phyloP scores from a whole-genome alignment of 2,888 invertebrate species.

The Rambutsinella grinnellia region DNA sequence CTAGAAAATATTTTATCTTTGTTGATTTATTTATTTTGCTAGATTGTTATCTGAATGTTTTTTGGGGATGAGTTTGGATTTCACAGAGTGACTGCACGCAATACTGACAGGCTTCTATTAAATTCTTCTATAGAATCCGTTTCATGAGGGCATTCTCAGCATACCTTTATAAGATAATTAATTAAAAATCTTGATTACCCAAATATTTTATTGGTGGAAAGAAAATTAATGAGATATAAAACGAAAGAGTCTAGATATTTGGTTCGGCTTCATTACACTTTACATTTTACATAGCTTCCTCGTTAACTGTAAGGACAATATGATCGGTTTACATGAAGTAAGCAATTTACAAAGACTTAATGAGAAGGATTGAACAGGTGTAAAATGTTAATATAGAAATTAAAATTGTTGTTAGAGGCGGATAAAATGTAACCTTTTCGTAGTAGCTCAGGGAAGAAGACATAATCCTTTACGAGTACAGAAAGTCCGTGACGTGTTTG shows the following conservation, averaged over 20 bases:
- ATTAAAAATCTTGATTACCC: not conserved
- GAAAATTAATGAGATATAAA: not conserved
- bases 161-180: not conserved
- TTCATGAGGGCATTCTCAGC: not conserved
- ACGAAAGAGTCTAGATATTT: not conserved
- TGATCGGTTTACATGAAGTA: too few species aligned
- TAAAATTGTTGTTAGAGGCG: constrained; percentile 8
- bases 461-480: constrained; percentile 29
- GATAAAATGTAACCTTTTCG: not conserved
- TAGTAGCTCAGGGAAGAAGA: not conserved
- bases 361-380: too few species aligned
- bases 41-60: constrained; percentile 23
- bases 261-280: too few species aligned
- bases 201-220: not conserved
- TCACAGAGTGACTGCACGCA: not conserved
- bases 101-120: not conserved
- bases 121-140: not conserved
- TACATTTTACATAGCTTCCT: too few species aligned
- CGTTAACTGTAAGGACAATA: too few species aligned
- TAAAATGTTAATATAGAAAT: constrained; percentile 1
- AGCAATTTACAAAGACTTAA: not conserved
- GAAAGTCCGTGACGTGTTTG: constrained; percentile 50
- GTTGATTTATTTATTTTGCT: constrained; percentile 23
- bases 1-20: not conserved
- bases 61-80: not conserved